phyloP scores from a whole-genome alignment of 1,140 invertebrate genomes.

The Argopecten irradians region DNA sequence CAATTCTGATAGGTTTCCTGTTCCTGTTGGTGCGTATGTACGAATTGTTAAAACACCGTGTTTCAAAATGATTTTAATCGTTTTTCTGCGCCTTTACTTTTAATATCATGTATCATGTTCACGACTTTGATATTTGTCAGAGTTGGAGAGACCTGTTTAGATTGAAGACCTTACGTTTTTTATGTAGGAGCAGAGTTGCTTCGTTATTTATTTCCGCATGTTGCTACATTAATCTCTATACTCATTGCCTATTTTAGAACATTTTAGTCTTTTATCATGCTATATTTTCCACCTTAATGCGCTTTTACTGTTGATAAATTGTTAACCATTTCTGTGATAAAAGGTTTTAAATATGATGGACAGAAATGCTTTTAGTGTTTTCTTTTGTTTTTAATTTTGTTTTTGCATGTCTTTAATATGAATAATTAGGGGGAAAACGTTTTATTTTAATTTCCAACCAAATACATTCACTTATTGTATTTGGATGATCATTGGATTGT shows the following conservation, averaged over 20 bases:
- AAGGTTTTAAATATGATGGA: not conserved
- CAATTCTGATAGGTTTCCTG: not conserved
- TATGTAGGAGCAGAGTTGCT: not conserved
- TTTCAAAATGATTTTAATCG: not conserved
- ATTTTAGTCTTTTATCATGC: not conserved
- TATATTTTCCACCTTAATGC: not conserved
- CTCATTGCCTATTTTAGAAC: not conserved
- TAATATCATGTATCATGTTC: not conserved
- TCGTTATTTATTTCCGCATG: not conserved
- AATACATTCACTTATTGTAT: not conserved
- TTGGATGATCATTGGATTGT: not conserved
- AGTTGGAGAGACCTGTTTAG: no score
- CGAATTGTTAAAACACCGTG: not conserved
- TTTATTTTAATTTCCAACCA: not conserved
- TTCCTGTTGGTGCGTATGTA: not conserved
- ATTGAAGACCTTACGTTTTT: no score
- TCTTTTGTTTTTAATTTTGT: not conserved
- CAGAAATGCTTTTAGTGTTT: constrained; percentile 20
- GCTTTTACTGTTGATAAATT: not conserved
- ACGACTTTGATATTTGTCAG: not conserved
- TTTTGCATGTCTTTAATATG: constrained; percentile 1
- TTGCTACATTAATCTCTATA: constrained; percentile 1
- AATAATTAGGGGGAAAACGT: not conserved
- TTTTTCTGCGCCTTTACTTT: not conserved
- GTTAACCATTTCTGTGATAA: constrained; percentile 15